Base-by-base conservation (phyloP, 2,888 invertebrate species). In the Apeira syringaria region DNA sequence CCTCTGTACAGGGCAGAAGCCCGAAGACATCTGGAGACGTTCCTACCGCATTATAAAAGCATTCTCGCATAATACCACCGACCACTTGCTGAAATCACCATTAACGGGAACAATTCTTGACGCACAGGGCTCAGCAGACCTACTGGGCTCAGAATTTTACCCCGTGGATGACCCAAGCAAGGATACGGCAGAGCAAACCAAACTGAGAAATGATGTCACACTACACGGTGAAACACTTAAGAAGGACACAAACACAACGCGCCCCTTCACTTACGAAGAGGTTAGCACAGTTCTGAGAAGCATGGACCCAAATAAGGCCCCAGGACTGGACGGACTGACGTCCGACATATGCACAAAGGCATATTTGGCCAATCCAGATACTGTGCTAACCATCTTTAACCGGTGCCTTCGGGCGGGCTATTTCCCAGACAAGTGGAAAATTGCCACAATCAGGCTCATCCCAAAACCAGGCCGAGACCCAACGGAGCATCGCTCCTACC, bases 341-440 rank as follows among this genome's bases (percentile, higher is more conserved):
- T 3, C 26, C 32, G 43, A 43, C 45, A 36, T 44, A 39, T 46
- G 43, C 29, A 6, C 3, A 2, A 15, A 4, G 2, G 15, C 15
- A 2, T 15, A 3, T 15, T 4, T 2, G 4, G 4, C 15, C 2
- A 15, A 15, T 15, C 15, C 15, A 15, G 15, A 15, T 3, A 4
- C 4, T 3, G 4, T 4, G 4, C 4, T 15, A 4, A 4, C 3
- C 2, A 15, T 20, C 7, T 20, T 20, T 20, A 20, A 20, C 20
- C 3, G 7, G 20, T 20, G 20, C 20, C 20, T 20, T 2, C 2
- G 6, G 5, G 20, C 6, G 3, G 20, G 20, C 1, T 20, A 20
- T 7, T 20, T 20, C 6, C 20, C 20, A 20, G 7, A 7, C 5
- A 20, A 7, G 2, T 20, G 20, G 20, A 20, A 20, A 7, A 5